Conservation (phyloP, 2,797 vertebrate species). For the Xiphorhynchus erythropygius region DNA sequence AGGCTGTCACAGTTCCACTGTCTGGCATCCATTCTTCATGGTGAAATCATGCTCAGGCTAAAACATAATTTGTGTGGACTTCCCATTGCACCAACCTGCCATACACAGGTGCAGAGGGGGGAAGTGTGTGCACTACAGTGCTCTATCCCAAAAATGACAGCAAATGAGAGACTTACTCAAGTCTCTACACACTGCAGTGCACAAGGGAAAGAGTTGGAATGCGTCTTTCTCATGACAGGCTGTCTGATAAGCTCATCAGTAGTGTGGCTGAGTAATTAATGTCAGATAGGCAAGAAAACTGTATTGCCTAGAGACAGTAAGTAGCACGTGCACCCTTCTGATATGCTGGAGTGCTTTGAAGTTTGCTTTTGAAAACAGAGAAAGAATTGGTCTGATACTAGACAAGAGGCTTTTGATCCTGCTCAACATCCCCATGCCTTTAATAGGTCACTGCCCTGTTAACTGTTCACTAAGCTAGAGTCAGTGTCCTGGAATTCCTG, state of each 20-base stretch:
- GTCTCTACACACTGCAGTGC: background rate
- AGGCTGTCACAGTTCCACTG: background rate
- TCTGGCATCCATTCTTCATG: background rate
- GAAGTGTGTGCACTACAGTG: background rate
- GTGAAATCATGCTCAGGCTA: background rate
- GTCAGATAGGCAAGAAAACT: background rate
- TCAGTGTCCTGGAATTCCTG: slow-evolving; percentile 61
- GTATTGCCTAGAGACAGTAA: background rate
- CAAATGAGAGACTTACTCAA: background rate
- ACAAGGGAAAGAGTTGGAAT: background rate
- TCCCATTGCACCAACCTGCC: background rate
- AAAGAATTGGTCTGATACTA: background rate
- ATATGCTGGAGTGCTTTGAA: background rate
- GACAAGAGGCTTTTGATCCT: background rate
- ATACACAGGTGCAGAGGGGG: fast-evolving
- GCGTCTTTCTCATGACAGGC: background rate
- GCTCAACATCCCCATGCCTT: background rate
- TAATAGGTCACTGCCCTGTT: slow-evolving; percentile 49
- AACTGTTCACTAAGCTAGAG: slow-evolving; percentile 55
- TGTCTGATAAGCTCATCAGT: background rate
- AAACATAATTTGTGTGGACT: background rate
- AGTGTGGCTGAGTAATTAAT: background rate
- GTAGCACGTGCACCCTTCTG: background rate
- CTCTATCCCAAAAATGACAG: background rate
- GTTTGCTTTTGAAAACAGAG: background rate